Percentiles rank a stretch among this genome's conserved stretches.
These are phyloP conservation scores for Strix aluco DNA, from an alignment of 2,113 vertebrate species.

Conservation along the genomic window DNA sequence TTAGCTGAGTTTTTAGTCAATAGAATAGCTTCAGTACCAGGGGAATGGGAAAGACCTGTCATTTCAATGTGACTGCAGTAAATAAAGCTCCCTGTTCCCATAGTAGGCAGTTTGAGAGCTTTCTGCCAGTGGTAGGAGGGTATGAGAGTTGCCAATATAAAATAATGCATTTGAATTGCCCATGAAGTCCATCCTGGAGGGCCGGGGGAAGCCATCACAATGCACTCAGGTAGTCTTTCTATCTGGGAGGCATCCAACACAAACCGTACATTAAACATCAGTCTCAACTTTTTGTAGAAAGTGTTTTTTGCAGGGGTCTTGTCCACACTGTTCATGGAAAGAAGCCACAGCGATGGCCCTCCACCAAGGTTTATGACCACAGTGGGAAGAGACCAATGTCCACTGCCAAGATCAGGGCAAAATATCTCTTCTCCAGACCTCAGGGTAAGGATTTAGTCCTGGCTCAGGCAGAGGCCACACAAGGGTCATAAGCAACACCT, in stretches of 20 bases:
- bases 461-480: not conserved
- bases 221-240: rapidly evolving
- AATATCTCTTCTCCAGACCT: not conserved
- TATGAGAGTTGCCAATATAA: not conserved
- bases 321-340: not conserved
- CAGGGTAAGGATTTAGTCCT: not conserved
- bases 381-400: not conserved
- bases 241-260: rapidly evolving
- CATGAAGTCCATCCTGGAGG: not conserved
- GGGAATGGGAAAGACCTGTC: not conserved
- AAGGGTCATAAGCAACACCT: not conserved
- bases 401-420: not conserved
- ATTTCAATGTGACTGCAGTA: not conserved
- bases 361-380: not conserved
- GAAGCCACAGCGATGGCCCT: not conserved
- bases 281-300: not conserved
- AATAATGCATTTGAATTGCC: rapidly evolving
- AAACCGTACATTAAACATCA: rapidly evolving
- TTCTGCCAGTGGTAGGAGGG: not conserved
- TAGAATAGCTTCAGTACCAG: not conserved
- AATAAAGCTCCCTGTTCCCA: not conserved
- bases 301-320: not conserved
- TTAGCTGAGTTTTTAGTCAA: not conserved
- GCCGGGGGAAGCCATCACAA: rapidly evolving
- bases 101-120: not conserved